Percentiles rank a stretch among this genome's conserved stretches.
Evolutionary conservation across 1,140 invertebrate genomes (phyloP).

Genomic region (Lycorma delicatula): DNA sequence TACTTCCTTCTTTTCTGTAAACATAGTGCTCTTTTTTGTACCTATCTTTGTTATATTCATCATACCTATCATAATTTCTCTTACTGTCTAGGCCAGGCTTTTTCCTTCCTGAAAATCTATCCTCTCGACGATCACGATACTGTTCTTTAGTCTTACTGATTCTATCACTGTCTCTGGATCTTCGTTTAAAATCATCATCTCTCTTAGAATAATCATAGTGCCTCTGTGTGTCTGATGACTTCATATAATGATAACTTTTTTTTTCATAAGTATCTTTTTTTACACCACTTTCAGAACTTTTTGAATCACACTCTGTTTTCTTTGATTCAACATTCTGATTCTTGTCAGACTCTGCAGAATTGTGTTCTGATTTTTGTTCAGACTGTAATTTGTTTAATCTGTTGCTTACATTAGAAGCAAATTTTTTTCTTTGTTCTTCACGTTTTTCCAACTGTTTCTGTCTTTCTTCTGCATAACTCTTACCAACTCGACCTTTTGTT

Average conservation of each 20-base stretch:
- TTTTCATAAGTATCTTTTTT: constrained; percentile 1
- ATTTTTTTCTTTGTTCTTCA: constrained; percentile 23
- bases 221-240: no score
- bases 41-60: neutral
- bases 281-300: constrained; percentile 6
- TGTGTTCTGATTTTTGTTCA: constrained; percentile 7
- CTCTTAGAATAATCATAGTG: no score
- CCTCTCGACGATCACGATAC: no score
- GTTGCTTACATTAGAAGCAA: no score
- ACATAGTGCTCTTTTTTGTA: neutral
- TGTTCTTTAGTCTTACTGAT: no score
- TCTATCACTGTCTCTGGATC: no score
- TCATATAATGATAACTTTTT: neutral
- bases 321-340: constrained; percentile 4
- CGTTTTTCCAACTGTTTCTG: constrained; percentile 17
- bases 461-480: constrained; percentile 27
- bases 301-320: neutral
- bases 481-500: constrained; percentile 22
- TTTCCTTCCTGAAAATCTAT: no score
- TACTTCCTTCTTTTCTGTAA: neutral
- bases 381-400: no score
- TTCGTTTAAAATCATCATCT: no score
- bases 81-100: no score
- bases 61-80: no score
- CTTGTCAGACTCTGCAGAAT: constrained; percentile 4